Percentiles rank a stretch among this genome's conserved stretches.
Evolutionary conservation across 2,888 invertebrate species (phyloP).

Genomic region (Protophormia terraenovae): DNA sequence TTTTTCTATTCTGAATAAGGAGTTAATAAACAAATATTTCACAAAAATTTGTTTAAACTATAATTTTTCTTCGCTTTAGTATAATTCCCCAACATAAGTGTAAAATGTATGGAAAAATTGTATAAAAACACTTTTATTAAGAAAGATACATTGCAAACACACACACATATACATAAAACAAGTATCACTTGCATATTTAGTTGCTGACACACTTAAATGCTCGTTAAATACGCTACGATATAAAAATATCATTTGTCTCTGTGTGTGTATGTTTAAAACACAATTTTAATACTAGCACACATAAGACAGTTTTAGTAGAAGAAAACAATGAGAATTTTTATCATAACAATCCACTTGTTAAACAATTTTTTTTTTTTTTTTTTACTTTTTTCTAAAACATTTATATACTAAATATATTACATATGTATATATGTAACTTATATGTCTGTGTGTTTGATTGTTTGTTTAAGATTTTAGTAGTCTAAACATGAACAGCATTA

Average conservation of each 20-base stretch:
- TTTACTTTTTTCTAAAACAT: neutral
- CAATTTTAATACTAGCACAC: slow-evolving; percentile 35
- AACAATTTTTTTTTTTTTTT: slow-evolving; percentile 2
- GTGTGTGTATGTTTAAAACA: neutral
- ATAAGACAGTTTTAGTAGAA: neutral
- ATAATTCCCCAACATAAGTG: neutral
- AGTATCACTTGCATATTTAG: slow-evolving; percentile 42
- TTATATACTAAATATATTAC: neutral
- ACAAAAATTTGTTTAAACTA: too few species aligned
- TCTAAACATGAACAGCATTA: slow-evolving; percentile 53
- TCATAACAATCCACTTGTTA: slow-evolving; percentile 62
- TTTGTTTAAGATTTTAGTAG: slow-evolving; percentile 32
- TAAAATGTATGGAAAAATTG: neutral
- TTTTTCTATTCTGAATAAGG: too few species aligned
- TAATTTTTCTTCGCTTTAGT: neutral
- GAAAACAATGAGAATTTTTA: slow-evolving; percentile 60
- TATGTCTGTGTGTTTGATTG: slow-evolving; percentile 7
- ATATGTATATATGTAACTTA: slow-evolving; percentile 22
- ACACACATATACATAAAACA: neutral
- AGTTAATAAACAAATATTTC: too few species aligned
- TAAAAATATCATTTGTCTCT: neutral
- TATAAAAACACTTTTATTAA: slow-evolving; percentile 42
- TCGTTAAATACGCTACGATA: slow-evolving; percentile 56
- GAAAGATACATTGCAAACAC: neutral
- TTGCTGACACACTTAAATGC: slow-evolving; percentile 67